Conservation (phyloP, 2,888 invertebrate species). For the Pegoplata infirma region DNA sequence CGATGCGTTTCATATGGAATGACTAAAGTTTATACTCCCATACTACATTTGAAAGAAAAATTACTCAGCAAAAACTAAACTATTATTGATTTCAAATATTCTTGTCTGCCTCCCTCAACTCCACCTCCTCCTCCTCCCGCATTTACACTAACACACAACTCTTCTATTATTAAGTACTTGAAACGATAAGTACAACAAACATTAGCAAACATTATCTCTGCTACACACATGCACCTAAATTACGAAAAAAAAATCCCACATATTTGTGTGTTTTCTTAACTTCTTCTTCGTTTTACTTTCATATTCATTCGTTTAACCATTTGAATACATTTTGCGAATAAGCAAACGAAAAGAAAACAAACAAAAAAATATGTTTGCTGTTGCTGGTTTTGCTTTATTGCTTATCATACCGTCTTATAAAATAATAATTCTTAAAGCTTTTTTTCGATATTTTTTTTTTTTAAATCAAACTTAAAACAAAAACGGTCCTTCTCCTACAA, state of each 20-base stretch:
- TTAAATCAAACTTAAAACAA: constrained; percentile 4
- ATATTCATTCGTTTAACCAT: background rate
- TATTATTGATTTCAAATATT: background rate
- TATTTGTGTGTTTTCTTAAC: constrained; percentile 19
- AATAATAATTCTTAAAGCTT: constrained; percentile 8
- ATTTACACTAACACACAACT: too few relatives aligned
- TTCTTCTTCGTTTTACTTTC: background rate
- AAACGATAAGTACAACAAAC: constrained; percentile 53
- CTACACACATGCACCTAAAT: constrained; percentile 39
- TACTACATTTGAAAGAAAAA: too few relatives aligned
- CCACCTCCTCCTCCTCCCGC: background rate
- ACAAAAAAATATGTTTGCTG: constrained; percentile 30
- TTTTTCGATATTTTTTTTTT: too few relatives aligned
- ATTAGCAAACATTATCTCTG: constrained; percentile 53
- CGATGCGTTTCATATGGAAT: too few relatives aligned
- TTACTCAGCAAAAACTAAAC: too few relatives aligned
- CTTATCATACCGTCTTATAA: constrained; percentile 37
- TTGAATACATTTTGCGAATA: constrained; percentile 33
- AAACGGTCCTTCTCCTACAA: constrained; percentile 50
- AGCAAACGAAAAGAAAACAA: constrained; percentile 33
- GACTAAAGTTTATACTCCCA: too few relatives aligned
- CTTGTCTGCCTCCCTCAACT: background rate
- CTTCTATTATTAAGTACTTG: constrained; percentile 31
- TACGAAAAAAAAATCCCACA: constrained; percentile 55
- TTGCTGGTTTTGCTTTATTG: background rate